Evolutionary conservation across 2,113 vertebrate species (phyloP), one percentile per base, ranked within the genome.

Genomic region (Brachionichthys hirsutus): DNA sequence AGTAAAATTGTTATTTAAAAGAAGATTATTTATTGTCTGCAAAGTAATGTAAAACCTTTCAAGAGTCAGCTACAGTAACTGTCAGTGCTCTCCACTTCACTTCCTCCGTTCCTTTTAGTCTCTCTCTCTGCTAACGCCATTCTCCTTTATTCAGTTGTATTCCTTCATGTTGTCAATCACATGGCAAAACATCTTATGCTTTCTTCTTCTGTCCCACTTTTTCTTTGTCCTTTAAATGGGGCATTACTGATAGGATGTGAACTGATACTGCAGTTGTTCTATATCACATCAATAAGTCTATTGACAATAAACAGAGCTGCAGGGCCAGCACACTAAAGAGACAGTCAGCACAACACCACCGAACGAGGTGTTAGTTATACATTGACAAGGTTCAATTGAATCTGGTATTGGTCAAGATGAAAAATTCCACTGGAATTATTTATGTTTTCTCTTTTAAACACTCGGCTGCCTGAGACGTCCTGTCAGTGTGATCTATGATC

Each of bases 141-240:
- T 38, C 9, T 38, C 12, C 36, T 38, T 2, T 12, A 2, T 12
- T 38, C 36, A 11, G 8, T 3, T 30, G 8, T 3, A 30, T 8
- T 10, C 36, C 36, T 12, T 38, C 9, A 38, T 38, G 36, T 12
- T 38, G 36, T 38, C 10, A 38, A 38, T 10, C 9, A 38, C 8
- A 38, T 12, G 36, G 9, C 36, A 38, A 38, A 38, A 30, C 5
- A 30, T 30, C 24, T 30, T 2, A 4, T 30, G 24, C 24, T 30
- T 30, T 30, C 8, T 30, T 30, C 8, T 30, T 30, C 38, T 52
- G 48, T 86, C 69, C 41, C 70, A 73, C 53, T 63, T 18, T 47
- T 72, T 80, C 65, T n/a, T n/a, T n/a, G n/a, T n/a, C 83, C 80
- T 88, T 75, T 81, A 86, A 86, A 86, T 75, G 76, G 77, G 47